Evolutionary conservation across 2,113 vertebrate species (phyloP), one percentile per base, ranked within the genome.

Genomic region (Scatophagus argus): DNA sequence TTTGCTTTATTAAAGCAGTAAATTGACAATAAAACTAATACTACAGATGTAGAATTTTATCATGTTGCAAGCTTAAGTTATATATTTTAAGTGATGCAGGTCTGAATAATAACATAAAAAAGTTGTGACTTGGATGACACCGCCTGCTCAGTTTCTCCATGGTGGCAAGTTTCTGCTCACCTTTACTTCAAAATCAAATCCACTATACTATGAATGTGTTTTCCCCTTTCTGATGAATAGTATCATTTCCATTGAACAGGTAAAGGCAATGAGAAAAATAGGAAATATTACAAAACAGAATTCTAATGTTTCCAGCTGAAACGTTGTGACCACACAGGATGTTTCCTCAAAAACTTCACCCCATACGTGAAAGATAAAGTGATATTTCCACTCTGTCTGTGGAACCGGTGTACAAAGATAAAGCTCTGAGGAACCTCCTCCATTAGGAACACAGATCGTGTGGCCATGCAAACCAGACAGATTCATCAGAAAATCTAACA

Each of bases 251-350:
- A 87, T 58, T 73, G 5, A 85, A 68, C 72, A 87, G 68, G 73
- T 88, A 85, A 60, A 85, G 72, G 70, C 83, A 85, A 84, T 29
- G 27, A 39, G 34, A 79, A 74, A 91, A 78, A 88, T 43, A 84
- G 80, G 79, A 80, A 27, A 71, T 14, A 52, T 47, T 52, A 70
- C 83, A 89, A 79, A 89, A 91, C 63, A 79, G 73, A 89, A 74
- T 72, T 86, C 74, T 59, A 43, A 76, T 91, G 85, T 95, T 95
- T 95, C 93, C 94, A 94, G 74, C 78, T 52, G 77, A 88, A 72
- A 69, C 38, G 17, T 32, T 81, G n/a, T 83, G 59, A 88, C 77
- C 80, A 83, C 79, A 90, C 78, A 84, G 79, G 54, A 87, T 83
- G 68, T 93, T 93, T 93, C 86, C 92, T 90, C 79, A 77, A 92